Base-by-base conservation (phyloP, 2,797 vertebrate genomes). In the Hippopotamyrus pictus region DNA sequence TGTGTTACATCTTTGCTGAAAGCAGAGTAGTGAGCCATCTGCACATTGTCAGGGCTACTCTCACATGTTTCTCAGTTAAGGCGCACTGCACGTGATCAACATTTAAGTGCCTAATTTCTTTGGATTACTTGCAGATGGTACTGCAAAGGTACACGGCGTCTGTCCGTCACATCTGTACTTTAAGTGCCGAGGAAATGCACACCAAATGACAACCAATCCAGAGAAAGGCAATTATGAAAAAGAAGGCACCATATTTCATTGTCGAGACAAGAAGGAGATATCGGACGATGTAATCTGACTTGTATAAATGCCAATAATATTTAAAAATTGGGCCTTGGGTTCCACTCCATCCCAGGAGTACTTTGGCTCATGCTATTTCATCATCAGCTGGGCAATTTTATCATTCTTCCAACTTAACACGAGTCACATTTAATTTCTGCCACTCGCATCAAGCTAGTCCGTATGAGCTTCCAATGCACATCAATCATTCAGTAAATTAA, bases 51-150 rank as follows among this genome's bases (percentile, higher is more conserved):
- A 88, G 25, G 44, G 3, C 9, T 2, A 3, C 9, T 17, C 51
- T 57, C 89, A 62, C 65, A n/a, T 82, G 41, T 4, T 46, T 14
- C 76, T 44, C 89, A 65, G 89, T 84, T 82, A 37, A 90, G 86
- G 91, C 92, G 93, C 91, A 94, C 95, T 95, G 94, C 94, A 95
- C 95, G 91, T 93, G 94, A 96, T 96, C 95, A 95, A 93, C 91
- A 90, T 92, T 94, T 94, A 95, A 95, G 94, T 94, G 94, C 92
- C 95, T 95, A 94, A 96, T 96, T 96, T 96, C 93, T 93, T 91
- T 91, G 88, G 95, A 96, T 96, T 93, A 95, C 94, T 96, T 96
- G 95, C 96, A 96, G 95, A 95, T 96, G 95, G 95, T 94, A 94
- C 90, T 91, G 93, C 94, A 94, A 96, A 95, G 95, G 95, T 96